A percentile compares a stretch with the other conserved stretches of the same genome.
These are phyloP conservation scores for Drosophila mojavensis DNA, from an alignment of 1,140 invertebrate species.

Conservation along the genomic window DNA sequence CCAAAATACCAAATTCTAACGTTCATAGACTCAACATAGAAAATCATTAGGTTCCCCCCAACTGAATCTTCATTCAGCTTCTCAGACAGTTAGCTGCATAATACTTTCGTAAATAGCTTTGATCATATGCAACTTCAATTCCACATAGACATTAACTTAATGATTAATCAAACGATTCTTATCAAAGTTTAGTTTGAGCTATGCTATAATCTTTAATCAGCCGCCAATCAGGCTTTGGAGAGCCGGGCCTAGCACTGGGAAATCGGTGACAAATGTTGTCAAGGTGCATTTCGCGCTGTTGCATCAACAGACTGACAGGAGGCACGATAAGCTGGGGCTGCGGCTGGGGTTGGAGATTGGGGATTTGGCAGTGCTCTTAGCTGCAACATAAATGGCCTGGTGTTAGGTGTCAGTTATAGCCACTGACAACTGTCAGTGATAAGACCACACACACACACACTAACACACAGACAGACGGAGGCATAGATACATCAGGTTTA, in stretches of 20 bases:
- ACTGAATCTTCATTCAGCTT: no score
- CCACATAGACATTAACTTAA: conserved; percentile 7
- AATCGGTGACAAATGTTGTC: conserved; percentile 49
- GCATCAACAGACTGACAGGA: conserved; percentile 32
- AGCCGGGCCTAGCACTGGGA: conserved; percentile 13
- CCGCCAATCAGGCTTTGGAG: conserved; percentile 31
- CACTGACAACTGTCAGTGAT: conserved; percentile 62
- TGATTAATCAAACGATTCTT: conserved; percentile 13
- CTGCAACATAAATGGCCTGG: conserved; percentile 32
- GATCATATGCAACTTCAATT: neutral
- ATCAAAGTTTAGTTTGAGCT: conserved; percentile 11
- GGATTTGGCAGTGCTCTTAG: conserved; percentile 9
- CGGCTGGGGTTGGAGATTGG: neutral
- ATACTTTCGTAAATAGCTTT: no score
- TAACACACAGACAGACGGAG: neutral
- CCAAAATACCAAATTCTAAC: no score
- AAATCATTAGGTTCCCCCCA: no score
- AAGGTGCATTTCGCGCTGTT: conserved; percentile 32
- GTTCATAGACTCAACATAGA: no score
- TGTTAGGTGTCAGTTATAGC: conserved; percentile 64
- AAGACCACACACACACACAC: conserved; percentile 52
- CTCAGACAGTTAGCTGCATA: no score
- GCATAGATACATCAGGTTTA: neutral
- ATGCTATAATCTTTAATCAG: conserved; percentile 21
- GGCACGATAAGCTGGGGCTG: conserved; percentile 19